phyloP scores from a whole-genome alignment of 1,140 invertebrate species.

The Aphis gossypii region DNA sequence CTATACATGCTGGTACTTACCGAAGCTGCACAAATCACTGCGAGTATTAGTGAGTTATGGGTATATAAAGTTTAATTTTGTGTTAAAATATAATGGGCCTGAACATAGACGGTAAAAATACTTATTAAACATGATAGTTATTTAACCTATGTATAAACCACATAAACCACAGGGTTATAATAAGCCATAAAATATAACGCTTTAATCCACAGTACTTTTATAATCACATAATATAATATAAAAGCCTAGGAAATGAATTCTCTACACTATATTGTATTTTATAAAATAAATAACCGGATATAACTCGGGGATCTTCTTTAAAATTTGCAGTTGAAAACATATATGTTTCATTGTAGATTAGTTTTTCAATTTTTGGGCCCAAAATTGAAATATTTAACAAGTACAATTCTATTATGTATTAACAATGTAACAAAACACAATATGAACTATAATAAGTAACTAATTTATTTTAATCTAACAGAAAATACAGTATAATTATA shows the following conservation, averaged over 20 bases:
- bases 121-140: background rate
- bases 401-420: no score
- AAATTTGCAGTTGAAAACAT: background rate
- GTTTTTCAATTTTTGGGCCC: background rate
- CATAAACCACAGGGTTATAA: background rate
- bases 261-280: background rate
- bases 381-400: background rate
- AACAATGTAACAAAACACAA: background rate
- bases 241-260: background rate
- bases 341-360: background rate
- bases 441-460: background rate
- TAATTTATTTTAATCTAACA: background rate
- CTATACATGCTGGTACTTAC: background rate
- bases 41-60: background rate
- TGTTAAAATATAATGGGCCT: background rate
- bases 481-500: background rate
- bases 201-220: background rate
- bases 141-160: no score
- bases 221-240: background rate
- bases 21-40: background rate
- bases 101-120: background rate
- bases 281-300: background rate
- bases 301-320: background rate
- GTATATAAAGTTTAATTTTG: background rate
- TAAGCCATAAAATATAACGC: background rate